A percentile compares a stretch with the other conserved stretches of the same genome.
Evolutionary conservation across 1,140 invertebrate genomes (phyloP).

Genomic region (Sesamia nonagrioides): DNA sequence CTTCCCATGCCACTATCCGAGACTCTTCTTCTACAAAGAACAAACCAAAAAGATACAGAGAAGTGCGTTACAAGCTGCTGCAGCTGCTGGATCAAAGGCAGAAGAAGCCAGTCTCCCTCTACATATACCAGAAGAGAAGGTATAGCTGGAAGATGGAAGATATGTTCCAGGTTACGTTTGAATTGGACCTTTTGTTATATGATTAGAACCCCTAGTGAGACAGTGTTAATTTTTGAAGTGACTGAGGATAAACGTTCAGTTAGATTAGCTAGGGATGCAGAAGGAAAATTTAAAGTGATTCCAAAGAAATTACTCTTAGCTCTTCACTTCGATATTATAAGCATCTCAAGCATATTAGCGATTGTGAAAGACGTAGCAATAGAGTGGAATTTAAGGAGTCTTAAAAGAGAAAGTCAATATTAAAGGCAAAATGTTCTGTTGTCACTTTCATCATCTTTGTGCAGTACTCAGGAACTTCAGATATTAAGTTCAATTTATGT

Average conservation of each 20-base stretch:
- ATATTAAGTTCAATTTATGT: too few relatives aligned
- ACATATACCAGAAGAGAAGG: slow-evolving; percentile 79
- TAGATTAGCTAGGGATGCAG: background rate
- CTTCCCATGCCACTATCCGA: slow-evolving; percentile 93
- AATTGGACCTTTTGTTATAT: slow-evolving; percentile 20
- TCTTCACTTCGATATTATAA: background rate
- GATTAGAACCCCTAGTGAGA: slow-evolving; percentile 32
- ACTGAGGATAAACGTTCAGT: slow-evolving; percentile 5
- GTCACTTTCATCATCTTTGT: too few relatives aligned
- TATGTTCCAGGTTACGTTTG: slow-evolving; percentile 13
- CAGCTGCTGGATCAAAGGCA: slow-evolving; percentile 62
- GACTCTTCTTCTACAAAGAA: slow-evolving; percentile 92
- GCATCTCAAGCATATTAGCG: background rate
- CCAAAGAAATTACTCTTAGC: background rate
- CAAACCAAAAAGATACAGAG: slow-evolving; percentile 88
- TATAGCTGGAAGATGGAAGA: slow-evolving; percentile 57
- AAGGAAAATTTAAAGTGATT: background rate
- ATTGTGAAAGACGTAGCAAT: too few relatives aligned
- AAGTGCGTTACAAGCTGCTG: slow-evolving; percentile 70
- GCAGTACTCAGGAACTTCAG: too few relatives aligned
- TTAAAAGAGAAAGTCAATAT: too few relatives aligned
- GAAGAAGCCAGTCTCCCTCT: slow-evolving; percentile 78
- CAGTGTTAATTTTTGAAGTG: slow-evolving; percentile 29
- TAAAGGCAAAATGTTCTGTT: too few relatives aligned
- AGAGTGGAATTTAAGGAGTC: too few relatives aligned